Base-by-base conservation (phyloP, 2,113 vertebrate species). In the Smithornis capensis region DNA sequence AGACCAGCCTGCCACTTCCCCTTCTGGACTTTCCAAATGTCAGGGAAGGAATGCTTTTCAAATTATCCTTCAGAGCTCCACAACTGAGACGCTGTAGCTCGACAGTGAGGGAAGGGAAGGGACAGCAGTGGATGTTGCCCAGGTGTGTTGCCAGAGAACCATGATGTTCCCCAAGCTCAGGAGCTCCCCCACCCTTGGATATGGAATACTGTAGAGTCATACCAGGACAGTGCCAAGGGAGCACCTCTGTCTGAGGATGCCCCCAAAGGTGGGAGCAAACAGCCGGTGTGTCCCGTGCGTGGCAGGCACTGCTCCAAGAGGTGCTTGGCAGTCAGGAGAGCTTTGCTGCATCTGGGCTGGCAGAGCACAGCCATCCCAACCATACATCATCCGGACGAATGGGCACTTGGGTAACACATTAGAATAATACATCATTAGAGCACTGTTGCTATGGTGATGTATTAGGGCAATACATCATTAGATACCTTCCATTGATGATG, bases 391-490 rank as follows among this genome's bases (percentile, higher is more conserved):
- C n/a, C 5, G 50, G 79, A 80, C 45, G 70, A 89, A 59, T 14
- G 47, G 87, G 95, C 37, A 40, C 95, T 93, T 80, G 97, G 97
- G 97, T 90, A 97, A 76, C 95, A 89, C 97, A 97, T 98, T 98
- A 96, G 96, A 97, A 97, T 98, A 98, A 98, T 97, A 90, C 95
- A 97, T 97, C 96, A 97, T 98, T 97, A 97, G 95, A 97, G 92
- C 91, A 38, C 95, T 91, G 98, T 98, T 98, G 97, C 98, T 89
- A 98, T 98, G 97, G 98, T 91, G 97, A 98, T 96, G 96, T 96
- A 97, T 98, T 95, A 97, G 97, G 97, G 97, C 96, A 97, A 98
- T 98, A 96, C 86, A 98, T 98, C 98, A 98, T 96, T 93, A 95
- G 96, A 31, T 83, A 97, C 98, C 91, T 89, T 97, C 97, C 96